phyloP scores from a whole-genome alignment of 2,888 invertebrate species.

The Tanytarsus gracilentus region DNA sequence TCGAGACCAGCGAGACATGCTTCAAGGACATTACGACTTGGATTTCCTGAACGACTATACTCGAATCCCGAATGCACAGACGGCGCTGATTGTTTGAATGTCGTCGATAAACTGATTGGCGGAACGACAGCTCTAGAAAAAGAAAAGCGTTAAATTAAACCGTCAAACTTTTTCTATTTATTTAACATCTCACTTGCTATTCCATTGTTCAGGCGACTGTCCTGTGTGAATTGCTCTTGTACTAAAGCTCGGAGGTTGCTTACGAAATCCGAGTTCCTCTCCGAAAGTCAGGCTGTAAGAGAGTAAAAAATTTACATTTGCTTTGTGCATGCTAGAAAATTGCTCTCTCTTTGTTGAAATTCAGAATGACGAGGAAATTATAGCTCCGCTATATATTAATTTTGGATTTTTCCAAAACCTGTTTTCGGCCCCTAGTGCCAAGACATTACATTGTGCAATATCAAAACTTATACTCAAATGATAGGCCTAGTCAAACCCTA shows the following conservation, averaged over 20 bases:
- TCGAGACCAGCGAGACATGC: constrained; percentile 84
- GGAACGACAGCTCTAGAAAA: constrained; percentile 63
- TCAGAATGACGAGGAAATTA: too few relatives aligned
- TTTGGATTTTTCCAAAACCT: too few relatives aligned
- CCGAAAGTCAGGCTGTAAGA: constrained; percentile 8
- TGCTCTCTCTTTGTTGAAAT: neutral
- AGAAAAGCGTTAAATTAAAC: neutral
- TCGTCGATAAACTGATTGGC: constrained; percentile 83
- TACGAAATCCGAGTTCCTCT: constrained; percentile 31
- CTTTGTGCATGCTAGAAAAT: neutral
- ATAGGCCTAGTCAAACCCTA: too few relatives aligned
- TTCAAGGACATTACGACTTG: constrained; percentile 81
- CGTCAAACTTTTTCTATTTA: neutral
- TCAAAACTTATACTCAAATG: too few relatives aligned
- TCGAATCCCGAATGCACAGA: constrained; percentile 74
- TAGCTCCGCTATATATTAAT: too few relatives aligned
- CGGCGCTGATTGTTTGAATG: constrained; percentile 83
- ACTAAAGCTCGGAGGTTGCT: constrained; percentile 62
- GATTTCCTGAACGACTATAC: constrained; percentile 91
- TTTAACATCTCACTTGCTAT: too few relatives aligned
- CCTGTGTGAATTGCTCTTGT: constrained; percentile 89
- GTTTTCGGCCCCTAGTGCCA: too few relatives aligned
- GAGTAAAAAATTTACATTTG: neutral
- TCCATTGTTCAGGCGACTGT: constrained; percentile 88
- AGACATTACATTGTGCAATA: too few relatives aligned